A percentile compares a stretch with the other conserved stretches of the same genome.
These are phyloP conservation scores for Phymastichus coffea DNA, from an alignment of 1,140 invertebrate genomes.

Conservation along the genomic window DNA sequence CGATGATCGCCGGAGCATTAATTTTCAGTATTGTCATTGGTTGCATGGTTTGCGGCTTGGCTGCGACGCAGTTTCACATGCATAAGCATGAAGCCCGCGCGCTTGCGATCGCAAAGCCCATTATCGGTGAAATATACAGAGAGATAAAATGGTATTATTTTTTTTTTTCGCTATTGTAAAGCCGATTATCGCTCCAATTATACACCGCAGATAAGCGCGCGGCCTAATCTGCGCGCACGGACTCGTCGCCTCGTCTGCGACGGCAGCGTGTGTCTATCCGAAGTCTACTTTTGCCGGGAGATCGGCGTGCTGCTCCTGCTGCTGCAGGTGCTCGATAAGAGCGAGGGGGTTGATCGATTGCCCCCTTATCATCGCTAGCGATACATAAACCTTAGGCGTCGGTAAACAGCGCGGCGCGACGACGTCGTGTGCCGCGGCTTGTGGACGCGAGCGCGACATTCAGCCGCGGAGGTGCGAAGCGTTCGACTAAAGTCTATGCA, in stretches of 20 bases:
- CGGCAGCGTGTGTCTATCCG: slow-evolving; percentile 6
- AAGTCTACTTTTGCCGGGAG: background rate
- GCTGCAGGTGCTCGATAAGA: too few relatives aligned
- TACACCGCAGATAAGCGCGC: slow-evolving; percentile 5
- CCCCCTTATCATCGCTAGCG: background rate
- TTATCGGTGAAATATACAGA: slow-evolving; percentile 9
- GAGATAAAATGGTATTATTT: slow-evolving; percentile 19
- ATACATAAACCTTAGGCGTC: background rate
- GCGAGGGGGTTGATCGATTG: too few relatives aligned
- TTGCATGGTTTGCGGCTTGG: too few relatives aligned
- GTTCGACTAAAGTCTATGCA: background rate
- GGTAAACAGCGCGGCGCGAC: background rate
- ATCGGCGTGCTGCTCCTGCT: too few relatives aligned
- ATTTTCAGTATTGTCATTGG: too few relatives aligned
- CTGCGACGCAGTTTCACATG: too few relatives aligned
- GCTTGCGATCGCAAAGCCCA: background rate
- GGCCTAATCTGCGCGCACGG: background rate
- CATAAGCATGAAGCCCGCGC: background rate
- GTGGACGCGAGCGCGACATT: too few relatives aligned
- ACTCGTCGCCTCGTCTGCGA: background rate
- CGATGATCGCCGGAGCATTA: background rate
- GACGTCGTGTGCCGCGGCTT: background rate
- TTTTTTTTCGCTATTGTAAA: slow-evolving; percentile 6
- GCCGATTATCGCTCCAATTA: slow-evolving; percentile 12
- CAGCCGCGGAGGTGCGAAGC: background rate